Evolutionary conservation across 2,888 invertebrate genomes (phyloP), one percentile per base, ranked within the genome.

Genomic region (Brenthis hecate): DNA sequence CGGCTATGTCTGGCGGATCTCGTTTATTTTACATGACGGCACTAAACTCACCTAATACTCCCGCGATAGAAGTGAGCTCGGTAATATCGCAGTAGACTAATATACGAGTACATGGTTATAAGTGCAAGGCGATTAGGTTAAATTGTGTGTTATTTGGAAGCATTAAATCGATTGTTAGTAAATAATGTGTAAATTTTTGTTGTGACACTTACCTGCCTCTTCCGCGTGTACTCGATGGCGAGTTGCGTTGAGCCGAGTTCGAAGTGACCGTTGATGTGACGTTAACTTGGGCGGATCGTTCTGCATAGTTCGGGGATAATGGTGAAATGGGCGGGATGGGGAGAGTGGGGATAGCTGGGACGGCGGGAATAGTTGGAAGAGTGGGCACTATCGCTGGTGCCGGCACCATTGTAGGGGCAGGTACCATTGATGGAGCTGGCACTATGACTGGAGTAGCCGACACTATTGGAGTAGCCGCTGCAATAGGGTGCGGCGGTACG

Each of bases 121-220:
- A 19, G 62, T 62, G 53, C 62, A 62, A 62, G 36, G 36, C 62
- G 36, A 13, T 53, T 53, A 13, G 51, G 19, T 62, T 19, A 51
- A 53, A 51, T 32, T n/a, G 48, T 14, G 58, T 48, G 50, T 60
- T 58, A 14, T 28, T 60, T 36, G 11, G 3, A 62, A 62, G 62
- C 62, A 36, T 36, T 19, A 36, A 62, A 43, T 43, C 16, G 3
- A 2, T 53, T 36, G 6, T 43, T 8, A 19, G 8, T 14, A 62
- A 23, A 36, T 36, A 19, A 36, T 6, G 53, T 6, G 2, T 51
- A 6, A 13, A 16, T n/a, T 3, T 36, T 14, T 13, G 13, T 36
- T 8, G 36, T 2, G 4, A 5, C 8, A 62, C 62, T 62, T 62
- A 62, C 62, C 62, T 53, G 36, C 32, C 53, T 14, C 51, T 62